These are phyloP conservation scores for Nothobranchius kuhntae DNA, from an alignment of 2,113 vertebrate genomes.

Conservation along the genomic window DNA sequence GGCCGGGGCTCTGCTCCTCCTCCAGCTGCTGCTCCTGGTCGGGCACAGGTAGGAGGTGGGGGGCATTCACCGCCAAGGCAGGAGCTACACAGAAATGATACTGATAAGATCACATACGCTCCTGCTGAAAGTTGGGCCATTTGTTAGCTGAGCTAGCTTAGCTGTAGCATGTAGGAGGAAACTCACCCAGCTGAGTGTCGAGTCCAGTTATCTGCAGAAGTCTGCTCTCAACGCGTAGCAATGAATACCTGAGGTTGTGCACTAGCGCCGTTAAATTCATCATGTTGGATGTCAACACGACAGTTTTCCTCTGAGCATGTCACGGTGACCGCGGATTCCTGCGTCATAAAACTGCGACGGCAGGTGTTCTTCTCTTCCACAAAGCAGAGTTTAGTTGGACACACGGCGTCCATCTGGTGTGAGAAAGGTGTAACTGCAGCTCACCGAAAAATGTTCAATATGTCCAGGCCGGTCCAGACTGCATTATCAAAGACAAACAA, in stretches of 20 bases:
- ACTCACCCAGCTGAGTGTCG: conserved; percentile 72
- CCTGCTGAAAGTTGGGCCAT: no score
- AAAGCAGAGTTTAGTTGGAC: accelerated
- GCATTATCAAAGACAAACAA: no score
- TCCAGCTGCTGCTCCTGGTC: conserved; percentile 23
- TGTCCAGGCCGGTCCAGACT: no score
- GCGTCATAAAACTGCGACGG: conserved; percentile 27
- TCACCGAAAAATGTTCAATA: no score
- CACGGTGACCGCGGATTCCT: conserved; percentile 47
- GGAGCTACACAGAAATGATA: conserved; percentile 71
- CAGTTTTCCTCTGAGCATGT: conserved; percentile 1
- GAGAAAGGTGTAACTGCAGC: not conserved
- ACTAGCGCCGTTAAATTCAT: conserved; percentile 67
- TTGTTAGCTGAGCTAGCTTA: no score
- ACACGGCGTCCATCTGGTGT: conserved; percentile 19
- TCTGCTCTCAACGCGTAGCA: conserved; percentile 68
- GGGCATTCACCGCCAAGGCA: conserved; percentile 79
- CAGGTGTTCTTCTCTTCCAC: conserved; percentile 15
- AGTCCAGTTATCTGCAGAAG: conserved; percentile 68
- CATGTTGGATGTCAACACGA: conserved; percentile 14
- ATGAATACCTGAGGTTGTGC: conserved; percentile 63
- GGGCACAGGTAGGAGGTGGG: conserved; percentile 55
- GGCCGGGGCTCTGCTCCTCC: conserved; percentile 37
- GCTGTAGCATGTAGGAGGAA: not conserved
- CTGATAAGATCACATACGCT: no score